Percentiles rank a stretch among this genome's conserved stretches.
Evolutionary conservation across 2,113 vertebrate genomes (phyloP).

Genomic region (Alethe castanea): DNA sequence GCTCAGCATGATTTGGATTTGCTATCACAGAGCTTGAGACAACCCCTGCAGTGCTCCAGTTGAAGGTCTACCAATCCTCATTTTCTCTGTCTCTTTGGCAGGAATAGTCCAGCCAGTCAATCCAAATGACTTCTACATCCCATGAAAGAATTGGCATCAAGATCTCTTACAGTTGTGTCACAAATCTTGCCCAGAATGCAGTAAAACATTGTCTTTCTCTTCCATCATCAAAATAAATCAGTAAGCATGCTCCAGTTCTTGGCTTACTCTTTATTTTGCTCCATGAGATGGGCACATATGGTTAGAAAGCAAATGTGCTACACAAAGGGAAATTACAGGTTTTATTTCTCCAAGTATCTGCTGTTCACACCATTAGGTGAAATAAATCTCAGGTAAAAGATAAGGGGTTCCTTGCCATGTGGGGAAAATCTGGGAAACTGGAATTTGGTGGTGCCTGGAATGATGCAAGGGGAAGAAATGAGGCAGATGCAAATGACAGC

Average conservation of each 20-base stretch:
- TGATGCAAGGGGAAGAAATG: background rate
- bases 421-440: background rate
- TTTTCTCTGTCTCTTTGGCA: background rate
- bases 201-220: background rate
- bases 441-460: background rate
- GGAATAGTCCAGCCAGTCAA: background rate
- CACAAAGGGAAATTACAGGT: background rate
- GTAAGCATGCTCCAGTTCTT: background rate
- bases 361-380: background rate
- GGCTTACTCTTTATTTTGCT: background rate
- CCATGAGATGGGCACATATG: rapidly evolving
- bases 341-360: background rate
- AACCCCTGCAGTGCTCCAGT: background rate
- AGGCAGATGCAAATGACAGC: background rate
- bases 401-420: background rate
- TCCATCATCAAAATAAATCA: background rate
- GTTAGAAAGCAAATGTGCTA: background rate
- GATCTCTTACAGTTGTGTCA: background rate
- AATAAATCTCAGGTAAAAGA: background rate
- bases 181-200: background rate
- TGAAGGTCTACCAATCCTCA: background rate
- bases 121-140: background rate
- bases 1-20: background rate
- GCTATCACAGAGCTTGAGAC: background rate
- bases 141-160: background rate